phyloP scores from a whole-genome alignment of 2,797 vertebrate species.

The Pangasius mekongensis region DNA sequence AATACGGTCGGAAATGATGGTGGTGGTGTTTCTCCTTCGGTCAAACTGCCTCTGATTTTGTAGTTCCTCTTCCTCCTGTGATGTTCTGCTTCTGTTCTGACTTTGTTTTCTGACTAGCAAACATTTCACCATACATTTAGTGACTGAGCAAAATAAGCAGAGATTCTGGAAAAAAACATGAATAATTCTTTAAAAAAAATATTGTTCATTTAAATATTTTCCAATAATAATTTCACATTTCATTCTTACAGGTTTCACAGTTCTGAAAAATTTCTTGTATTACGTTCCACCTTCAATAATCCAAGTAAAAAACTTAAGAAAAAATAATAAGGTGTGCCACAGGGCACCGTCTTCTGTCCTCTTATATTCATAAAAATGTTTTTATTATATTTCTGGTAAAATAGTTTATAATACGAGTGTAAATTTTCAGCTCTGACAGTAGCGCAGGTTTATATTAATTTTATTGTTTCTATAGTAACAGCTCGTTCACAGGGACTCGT shows the following conservation, averaged over 20 bases:
- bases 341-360: background rate
- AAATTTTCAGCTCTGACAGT: background rate
- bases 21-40: background rate
- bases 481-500: background rate
- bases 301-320: background rate
- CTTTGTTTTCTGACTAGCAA: background rate
- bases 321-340: background rate
- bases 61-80: background rate
- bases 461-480: background rate
- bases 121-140: background rate
- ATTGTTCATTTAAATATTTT: background rate
- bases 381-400: background rate
- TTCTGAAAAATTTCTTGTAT: background rate
- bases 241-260: background rate
- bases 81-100: background rate
- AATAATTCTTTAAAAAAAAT: no score
- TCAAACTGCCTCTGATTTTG: background rate
- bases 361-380: background rate
- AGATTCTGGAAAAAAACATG: background rate
- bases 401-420: background rate
- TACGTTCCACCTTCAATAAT: background rate
- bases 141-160: background rate
- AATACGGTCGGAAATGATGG: background rate
- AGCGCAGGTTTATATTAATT: background rate
- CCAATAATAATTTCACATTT: background rate